Base-by-base conservation (phyloP, 1,140 invertebrate species). In the Hirudo medicinalis region DNA sequence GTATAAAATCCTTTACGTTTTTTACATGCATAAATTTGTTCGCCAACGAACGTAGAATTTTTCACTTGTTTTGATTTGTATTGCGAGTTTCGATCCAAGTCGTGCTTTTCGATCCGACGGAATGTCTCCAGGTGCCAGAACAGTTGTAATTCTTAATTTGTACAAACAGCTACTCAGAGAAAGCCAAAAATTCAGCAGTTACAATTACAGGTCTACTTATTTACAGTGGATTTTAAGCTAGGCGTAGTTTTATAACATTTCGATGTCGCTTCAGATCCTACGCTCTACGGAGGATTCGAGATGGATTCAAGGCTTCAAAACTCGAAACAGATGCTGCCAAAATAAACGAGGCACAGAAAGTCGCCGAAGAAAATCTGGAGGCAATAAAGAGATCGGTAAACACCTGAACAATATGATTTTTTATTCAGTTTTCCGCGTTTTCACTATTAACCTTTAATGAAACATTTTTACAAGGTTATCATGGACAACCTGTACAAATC, bases 401-500 rank as follows among this genome's bases (percentile, higher is more conserved):
- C 29, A 15, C 29, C 22, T 11, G 22, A 32, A 25, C 54, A 57
- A 57, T 57, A n/a, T n/a, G 4, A 27, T 22, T 27, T 27, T 25
- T 20, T 25, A n/a, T 20, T 63, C 22, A 25, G 13, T 63, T 11
- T 63, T 25, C n/a, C n/a, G n/a, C n/a, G n/a, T 19, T 8, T 11
- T 63, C 17, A 25, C 8, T 63, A 25, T 4, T 63, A 63, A 25
- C 29, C 22, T 63, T 63, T n/a, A 19, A 11, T n/a, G 9, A 11
- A 63, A 63, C 22, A n/a, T 25, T 25, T 25, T 63, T 63, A 15
- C 57, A 63, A 63, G 57, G 57, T 63, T 63, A 63, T 63, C 57
- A 63, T 63, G 22, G 29, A 32, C 57, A 22, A 22, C 22, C 29
- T 63, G 22, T 63, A 63, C 57, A 63, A n/a, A 63, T 22, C 57